These are phyloP conservation scores for Magallana nippona DNA, from an alignment of 2,888 invertebrate species.

Conservation along the genomic window DNA sequence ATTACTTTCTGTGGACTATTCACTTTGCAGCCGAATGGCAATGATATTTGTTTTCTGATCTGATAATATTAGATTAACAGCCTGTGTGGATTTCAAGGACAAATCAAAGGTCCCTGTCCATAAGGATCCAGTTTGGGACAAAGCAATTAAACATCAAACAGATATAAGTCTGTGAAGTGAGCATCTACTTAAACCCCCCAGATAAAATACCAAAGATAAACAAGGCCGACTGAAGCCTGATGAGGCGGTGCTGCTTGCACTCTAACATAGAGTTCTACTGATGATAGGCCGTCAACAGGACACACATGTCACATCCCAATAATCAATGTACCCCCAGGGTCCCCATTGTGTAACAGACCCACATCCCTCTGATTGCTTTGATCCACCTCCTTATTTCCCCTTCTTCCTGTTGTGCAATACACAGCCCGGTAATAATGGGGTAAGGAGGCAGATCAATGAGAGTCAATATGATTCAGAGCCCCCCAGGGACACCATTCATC, in stretches of 20 bases:
- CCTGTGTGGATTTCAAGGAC: neutral
- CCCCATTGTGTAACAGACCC: slow-evolving; percentile 1
- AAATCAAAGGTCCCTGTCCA: neutral
- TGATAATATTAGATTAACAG: neutral
- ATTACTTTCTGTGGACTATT: slow-evolving; percentile 5
- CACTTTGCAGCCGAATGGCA: neutral
- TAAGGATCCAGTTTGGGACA: too few species aligned
- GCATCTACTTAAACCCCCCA: too few species aligned
- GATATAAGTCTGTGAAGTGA: too few species aligned
- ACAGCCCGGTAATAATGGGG: neutral
- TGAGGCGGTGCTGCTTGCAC: too few species aligned
- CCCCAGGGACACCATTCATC: neutral
- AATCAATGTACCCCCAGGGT: neutral
- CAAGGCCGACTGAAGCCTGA: too few species aligned
- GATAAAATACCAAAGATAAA: too few species aligned
- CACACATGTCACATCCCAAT: neutral
- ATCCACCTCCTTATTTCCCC: neutral
- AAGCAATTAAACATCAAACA: too few species aligned
- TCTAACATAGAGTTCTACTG: too few species aligned
- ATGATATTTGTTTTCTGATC: neutral
- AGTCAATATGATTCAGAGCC: slow-evolving; percentile 3
- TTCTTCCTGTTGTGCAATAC: neutral
- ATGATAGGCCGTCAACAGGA: neutral
- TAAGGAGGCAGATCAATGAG: slow-evolving; percentile 16
- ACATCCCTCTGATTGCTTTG: neutral